Base-by-base conservation (phyloP, 2,113 vertebrate genomes). In the Burhinus oedicnemus region DNA sequence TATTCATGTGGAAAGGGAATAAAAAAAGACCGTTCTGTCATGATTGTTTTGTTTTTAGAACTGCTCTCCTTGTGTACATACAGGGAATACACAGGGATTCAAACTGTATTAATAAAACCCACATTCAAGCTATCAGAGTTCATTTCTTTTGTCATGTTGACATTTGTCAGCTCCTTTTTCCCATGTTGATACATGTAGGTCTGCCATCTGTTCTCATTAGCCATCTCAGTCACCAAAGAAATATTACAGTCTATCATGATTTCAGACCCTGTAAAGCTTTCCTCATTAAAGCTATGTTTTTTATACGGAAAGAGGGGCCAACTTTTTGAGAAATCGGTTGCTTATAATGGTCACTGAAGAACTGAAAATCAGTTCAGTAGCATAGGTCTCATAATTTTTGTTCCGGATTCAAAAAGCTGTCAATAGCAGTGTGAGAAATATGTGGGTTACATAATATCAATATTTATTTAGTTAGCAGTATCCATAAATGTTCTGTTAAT, bases 141-240 rank as follows among this genome's bases (percentile, higher is more conserved):
- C 10, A 90, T 96, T 97, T 93, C 52, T 82, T 91, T 26, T 96
- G 79, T 95, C 90, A 49, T 19, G 12, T 11, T 87, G 90, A 57
- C 68, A 47, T 90, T 80, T 89, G 90, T 91, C 76, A 87, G 32
- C 40, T 93, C 76, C 68, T 89, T 96, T 98, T 96, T 55, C 89
- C 57, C 47, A 26, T 83, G 47, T 49, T 93, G 94, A 87, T 70
- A 34, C 49, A 13, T 57, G 62, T 72, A 85, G 70, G 87, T 58
- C 93, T 97, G 79, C 90, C 91, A 83, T 97, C 95, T 97, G 91
- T 97, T 96, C 76, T 97, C 78, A 87, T 96, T 84, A 97, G 85
- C 92, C n/a, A 45, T 68, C 75, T 83, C 51, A 64, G 57, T 82
- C 92, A 83, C 92, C 51, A 54, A 16, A 94, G 78, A 91, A 89